A percentile compares a stretch with the other conserved stretches of the same genome.
phyloP scores from a whole-genome alignment of 2,888 invertebrate species.

The Chydorus sphaericus region DNA sequence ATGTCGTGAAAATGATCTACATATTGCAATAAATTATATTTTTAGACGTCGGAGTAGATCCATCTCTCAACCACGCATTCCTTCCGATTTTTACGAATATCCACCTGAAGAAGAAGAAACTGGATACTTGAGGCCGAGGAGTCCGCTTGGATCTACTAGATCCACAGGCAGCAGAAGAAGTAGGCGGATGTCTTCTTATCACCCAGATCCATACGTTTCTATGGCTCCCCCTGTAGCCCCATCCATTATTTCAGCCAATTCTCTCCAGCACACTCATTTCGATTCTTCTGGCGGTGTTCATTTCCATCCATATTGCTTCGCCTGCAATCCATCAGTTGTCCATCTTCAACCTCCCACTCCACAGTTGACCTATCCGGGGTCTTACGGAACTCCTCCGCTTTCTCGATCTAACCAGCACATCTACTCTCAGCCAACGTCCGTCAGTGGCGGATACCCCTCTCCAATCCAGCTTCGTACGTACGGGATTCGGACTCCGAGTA shows the following conservation, averaged over 20 bases:
- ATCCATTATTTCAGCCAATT: neutral
- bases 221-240: neutral
- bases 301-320: constrained; percentile 1
- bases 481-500: no score
- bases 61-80: no score
- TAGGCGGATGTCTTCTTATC: neutral
- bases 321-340: neutral
- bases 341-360: neutral
- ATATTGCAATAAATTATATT: no score
- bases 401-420: no score
- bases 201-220: neutral
- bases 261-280: neutral
- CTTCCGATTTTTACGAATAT: no score
- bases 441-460: neutral
- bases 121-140: neutral
- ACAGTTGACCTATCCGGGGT: neutral
- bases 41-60: no score
- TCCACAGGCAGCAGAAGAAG: no score
- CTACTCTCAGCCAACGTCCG: neutral
- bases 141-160: neutral
- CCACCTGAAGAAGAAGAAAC: neutral
- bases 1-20: no score
- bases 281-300: neutral
- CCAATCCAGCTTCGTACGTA: neutral
- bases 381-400: neutral